Percentiles rank a stretch among this genome's conserved stretches.
phyloP scores from a whole-genome alignment of 2,888 invertebrate genomes.

The Drosophila paramelanica region DNA sequence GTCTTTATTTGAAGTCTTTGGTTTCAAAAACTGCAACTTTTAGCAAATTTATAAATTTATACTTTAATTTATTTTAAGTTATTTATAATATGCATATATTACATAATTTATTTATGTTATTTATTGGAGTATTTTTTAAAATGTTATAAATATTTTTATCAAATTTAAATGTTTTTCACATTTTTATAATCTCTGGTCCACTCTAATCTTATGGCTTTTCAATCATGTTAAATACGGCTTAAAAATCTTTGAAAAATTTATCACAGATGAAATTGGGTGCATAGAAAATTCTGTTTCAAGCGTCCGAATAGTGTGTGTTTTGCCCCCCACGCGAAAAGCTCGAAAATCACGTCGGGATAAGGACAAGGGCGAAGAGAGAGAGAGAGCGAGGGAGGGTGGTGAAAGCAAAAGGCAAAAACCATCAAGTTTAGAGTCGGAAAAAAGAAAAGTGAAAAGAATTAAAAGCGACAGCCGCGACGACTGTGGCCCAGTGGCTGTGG shows the following conservation, averaged over 20 bases:
- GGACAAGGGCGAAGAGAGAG: constrained; percentile 2
- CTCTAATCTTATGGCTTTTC: constrained; percentile 18
- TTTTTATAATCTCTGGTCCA: background rate
- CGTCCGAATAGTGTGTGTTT: constrained; percentile 52
- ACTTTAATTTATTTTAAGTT: no score
- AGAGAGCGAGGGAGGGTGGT: constrained; percentile 6
- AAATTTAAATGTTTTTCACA: no score
- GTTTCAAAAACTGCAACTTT: no score
- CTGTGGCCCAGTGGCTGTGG: constrained; percentile 71
- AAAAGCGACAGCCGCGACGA: constrained; percentile 76
- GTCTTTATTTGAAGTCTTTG: no score
- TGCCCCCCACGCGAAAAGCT: constrained; percentile 35
- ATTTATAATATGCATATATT: no score
- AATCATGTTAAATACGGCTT: constrained; percentile 31
- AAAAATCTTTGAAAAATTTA: constrained; percentile 43
- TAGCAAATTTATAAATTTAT: no score
- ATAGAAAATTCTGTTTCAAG: constrained; percentile 70
- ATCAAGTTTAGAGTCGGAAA: constrained; percentile 52
- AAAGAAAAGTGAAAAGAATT: constrained; percentile 62
- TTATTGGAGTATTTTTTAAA: no score
- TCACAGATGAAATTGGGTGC: constrained; percentile 33
- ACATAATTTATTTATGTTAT: no score
- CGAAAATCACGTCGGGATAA: constrained; percentile 60
- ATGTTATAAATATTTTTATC: no score
- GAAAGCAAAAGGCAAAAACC: constrained; percentile 45